These are phyloP conservation scores for Leptocoma aspasia DNA, from an alignment of 2,113 vertebrate genomes.

Conservation along the genomic window DNA sequence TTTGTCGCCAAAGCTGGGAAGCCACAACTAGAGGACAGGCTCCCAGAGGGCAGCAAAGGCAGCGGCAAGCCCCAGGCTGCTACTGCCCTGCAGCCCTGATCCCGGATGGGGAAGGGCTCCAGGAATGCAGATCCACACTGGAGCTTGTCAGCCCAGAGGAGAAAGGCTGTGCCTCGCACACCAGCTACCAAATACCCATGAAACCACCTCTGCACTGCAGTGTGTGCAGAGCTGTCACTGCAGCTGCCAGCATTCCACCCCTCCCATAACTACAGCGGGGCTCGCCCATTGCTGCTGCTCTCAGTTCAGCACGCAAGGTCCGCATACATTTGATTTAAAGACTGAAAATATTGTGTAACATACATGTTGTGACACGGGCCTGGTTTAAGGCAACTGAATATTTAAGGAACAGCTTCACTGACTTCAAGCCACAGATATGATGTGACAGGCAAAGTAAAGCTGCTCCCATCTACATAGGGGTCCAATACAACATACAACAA, in stretches of 20 bases:
- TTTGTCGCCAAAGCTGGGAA: neutral
- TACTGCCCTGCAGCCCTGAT: neutral
- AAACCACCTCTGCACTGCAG: neutral
- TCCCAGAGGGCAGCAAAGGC: neutral
- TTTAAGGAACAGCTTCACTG: slow-evolving; percentile 16
- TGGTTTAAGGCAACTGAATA: slow-evolving; percentile 47
- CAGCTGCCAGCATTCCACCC: neutral
- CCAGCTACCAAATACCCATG: fast-evolving
- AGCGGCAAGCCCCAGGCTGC: neutral
- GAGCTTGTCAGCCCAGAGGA: neutral
- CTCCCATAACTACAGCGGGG: neutral
- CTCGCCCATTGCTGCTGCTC: neutral
- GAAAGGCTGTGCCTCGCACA: fast-evolving
- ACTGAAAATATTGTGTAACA: slow-evolving; percentile 18
- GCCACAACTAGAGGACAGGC: neutral
- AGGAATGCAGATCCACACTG: fast-evolving
- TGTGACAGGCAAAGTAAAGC: slow-evolving; percentile 28
- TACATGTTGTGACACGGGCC: neutral
- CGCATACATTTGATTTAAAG: neutral
- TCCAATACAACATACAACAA: neutral
- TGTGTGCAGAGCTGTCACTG: neutral
- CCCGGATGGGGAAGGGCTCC: neutral
- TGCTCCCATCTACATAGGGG: neutral
- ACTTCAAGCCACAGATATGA: slow-evolving; percentile 13
- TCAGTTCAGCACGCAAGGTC: neutral